Conservation (phyloP, 2,113 vertebrate species). For the Capreolus pygargus region DNA sequence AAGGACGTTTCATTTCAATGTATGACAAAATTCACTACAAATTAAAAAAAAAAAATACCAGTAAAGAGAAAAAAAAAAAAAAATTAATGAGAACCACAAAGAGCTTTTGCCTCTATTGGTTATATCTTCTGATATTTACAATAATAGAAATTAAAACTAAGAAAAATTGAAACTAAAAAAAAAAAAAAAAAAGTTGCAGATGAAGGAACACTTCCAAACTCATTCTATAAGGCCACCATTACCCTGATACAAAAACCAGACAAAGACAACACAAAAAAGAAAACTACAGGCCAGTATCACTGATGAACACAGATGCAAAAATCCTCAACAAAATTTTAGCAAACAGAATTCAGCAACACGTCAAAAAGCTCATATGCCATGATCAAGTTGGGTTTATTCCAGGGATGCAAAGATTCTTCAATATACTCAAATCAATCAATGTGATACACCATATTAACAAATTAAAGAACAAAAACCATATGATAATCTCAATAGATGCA, state of each 20-base stretch:
- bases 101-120: no score
- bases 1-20: no score
- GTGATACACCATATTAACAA: neutral
- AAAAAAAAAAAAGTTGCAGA: neutral
- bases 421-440: neutral
- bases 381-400: neutral
- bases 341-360: neutral
- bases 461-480: neutral
- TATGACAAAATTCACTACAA: no score
- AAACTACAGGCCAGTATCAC: neutral
- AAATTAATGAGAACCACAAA: no score
- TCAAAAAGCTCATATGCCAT: neutral
- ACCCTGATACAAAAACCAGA: neutral
- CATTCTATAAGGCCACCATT: neutral
- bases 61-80: no score
- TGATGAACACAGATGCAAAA: neutral
- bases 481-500: neutral
- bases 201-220: neutral
- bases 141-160: no score
- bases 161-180: no score
- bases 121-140: no score
- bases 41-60: no score
- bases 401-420: neutral
- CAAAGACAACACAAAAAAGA: neutral
- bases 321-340: neutral